phyloP scores from a whole-genome alignment of 2,888 invertebrate genomes.

The Callinectes sapidus region DNA sequence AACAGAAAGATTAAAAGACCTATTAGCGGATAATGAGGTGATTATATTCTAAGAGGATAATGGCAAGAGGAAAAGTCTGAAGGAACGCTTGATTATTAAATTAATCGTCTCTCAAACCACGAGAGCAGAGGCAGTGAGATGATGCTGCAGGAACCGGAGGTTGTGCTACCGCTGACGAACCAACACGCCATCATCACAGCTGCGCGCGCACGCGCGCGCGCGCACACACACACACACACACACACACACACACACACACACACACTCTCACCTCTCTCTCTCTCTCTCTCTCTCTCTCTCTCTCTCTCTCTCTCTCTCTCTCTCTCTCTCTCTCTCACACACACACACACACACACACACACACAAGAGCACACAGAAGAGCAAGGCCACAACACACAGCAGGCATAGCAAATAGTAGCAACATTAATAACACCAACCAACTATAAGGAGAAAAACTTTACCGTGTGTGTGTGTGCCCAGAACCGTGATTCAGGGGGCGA shows the following conservation, averaged over 20 bases:
- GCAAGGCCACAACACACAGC: neutral
- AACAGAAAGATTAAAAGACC: no score
- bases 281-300: no score
- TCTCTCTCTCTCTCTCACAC: no score
- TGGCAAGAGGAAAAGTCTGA: no score
- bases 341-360: conserved; percentile 36
- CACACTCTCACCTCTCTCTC: no score
- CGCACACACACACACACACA: conserved; percentile 44
- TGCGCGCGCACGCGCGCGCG: neutral
- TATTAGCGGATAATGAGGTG: no score
- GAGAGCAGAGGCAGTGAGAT: neutral
- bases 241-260: conserved; percentile 13
- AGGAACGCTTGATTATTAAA: no score
- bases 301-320: no score
- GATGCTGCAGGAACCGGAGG: neutral
- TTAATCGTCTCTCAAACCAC: no score
- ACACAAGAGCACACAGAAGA: neutral
- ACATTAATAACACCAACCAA: neutral
- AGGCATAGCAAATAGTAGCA: neutral
- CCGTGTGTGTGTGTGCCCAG: conserved; percentile 34
- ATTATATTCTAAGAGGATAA: no score
- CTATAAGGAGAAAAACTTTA: neutral
- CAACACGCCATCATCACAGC: neutral
- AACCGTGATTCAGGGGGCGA: neutral
- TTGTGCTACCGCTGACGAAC: neutral